Base-by-base conservation (phyloP, 2,797 vertebrate genomes). In the Eupleurogrammus muticus region DNA sequence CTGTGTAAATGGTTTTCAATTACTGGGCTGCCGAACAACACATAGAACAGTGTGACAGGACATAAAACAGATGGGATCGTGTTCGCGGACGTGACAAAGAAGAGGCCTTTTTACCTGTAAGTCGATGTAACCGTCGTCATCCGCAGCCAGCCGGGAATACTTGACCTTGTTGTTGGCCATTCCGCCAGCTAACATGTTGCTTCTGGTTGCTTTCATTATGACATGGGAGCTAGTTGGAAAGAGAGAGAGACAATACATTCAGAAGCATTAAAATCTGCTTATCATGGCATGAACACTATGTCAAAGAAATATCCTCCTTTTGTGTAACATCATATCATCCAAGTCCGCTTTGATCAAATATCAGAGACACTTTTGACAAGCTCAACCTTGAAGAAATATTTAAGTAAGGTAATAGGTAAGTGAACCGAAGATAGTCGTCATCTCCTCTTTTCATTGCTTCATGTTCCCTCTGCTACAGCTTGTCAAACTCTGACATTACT, bases 41-140 rank as follows among this genome's bases (percentile, higher is more conserved):
- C 13, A 52, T 1, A 54, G 16, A 46, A 51, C 49, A 16, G 49
- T 11, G 19, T 6, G 32, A 75, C 5, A 42, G 2, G 17, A 32
- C 46, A 28, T 14, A 28, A 28, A 28, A 28, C 28, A 6, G 28
- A 28, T 28, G 28, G 6, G 28, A 3, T 28, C 6, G 28, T 3
- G 28, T 28, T 28, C n/a, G n/a, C n/a, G n/a, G n/a, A n/a, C n/a
- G n/a, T 38, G 53, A 13, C 16, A 36, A 14, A 40, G 12, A 32
- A 24, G 10, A 58, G 19, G 48, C 57, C 32, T 14, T 48, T 83
- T 90, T 73, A 94, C 94, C 96, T 99, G 97, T 67, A 99, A 89
- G 83, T 99, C 97, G 34, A 99, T 98, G 88, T 99, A 99, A 14
- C 96, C 97, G 24, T 99, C 97, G 0, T 97, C 97, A 0, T 90